Evolutionary conservation across 2,113 vertebrate genomes (phyloP), one percentile per base, ranked within the genome.

Genomic region (Melanotaenia duboulayi): DNA sequence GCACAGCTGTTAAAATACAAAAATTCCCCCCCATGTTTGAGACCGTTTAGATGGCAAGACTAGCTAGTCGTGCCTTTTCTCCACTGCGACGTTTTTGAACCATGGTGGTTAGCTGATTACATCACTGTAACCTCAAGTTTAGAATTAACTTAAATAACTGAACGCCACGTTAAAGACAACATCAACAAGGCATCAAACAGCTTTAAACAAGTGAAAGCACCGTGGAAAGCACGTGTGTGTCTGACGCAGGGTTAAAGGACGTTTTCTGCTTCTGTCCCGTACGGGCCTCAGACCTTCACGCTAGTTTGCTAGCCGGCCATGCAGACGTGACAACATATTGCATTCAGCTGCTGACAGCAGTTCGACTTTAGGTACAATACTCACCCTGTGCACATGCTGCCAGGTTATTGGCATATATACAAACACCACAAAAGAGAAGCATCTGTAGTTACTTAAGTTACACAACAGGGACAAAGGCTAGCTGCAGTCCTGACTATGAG

Each of bases 271-370:
- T 6, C 64, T 69, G 40, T 70, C 71, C 74, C 51, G 51, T 57
- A 58, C 48, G 87, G 90, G 90, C 90, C 90, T 76, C 81, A 79
- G 86, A 80, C 87, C 81, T 82, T 60, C 64, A 25, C 14, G 76
- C 76, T 91, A 91, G 89, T 87, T 20, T 44, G 65, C 32, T 87
- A 85, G 76, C 86, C 35, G 63, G 74, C 78, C 74, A 28, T 44
- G 12, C 46, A 32, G 37, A 65, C 57, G 25, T 3, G 23, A 57
- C 23, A 56, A 20, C 61, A 16, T 13, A 35, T 13, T 73, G 24
- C 14, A 4, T 5, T 40, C 12, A 14, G 4, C 13, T 9, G 4
- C 17, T 40, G 49, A 71, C 48, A 66, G 20, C n/a, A 4, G 25
- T 9, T 4, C 11, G 0, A 8, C 22, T 42, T 40, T 55, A 56